A percentile compares a stretch with the other conserved stretches of the same genome.
Conservation (phyloP, 2,797 vertebrate genomes). For the Glossophaga mutica region DNA sequence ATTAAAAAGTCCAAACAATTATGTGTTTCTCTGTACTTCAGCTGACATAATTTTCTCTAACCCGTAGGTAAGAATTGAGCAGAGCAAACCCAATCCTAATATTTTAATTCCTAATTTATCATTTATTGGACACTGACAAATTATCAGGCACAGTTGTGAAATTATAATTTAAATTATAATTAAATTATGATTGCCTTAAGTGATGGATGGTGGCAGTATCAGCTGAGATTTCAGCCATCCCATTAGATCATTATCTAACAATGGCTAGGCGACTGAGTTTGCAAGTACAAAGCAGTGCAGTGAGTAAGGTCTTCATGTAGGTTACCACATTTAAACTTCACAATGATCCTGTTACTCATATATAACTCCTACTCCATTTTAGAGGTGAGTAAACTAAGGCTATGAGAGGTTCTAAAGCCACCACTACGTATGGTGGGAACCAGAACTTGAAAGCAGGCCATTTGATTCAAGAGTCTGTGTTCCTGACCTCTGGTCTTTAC, state of each 20-base stretch:
- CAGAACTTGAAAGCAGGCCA: neutral
- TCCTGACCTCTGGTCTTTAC: neutral
- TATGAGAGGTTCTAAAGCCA: neutral
- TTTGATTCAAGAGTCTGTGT: neutral
- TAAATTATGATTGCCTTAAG: neutral
- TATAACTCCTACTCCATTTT: neutral
- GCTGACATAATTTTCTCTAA: neutral
- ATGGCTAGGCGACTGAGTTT: neutral
- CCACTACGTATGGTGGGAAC: neutral
- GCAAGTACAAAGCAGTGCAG: neutral
- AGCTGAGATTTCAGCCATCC: neutral
- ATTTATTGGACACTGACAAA: neutral
- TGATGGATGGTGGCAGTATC: neutral
- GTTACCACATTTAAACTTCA: neutral
- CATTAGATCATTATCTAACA: neutral
- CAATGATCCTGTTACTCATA: neutral
- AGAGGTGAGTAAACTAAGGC: neutral
- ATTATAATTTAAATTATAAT: neutral
- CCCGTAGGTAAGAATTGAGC: neutral
- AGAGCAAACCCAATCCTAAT: neutral
- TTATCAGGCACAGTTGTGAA: neutral
- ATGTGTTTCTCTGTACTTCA: neutral
- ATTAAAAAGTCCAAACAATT: neutral
- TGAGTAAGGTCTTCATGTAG: neutral
- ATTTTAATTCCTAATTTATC: neutral